Conservation (phyloP, 2,113 vertebrate species). For the Oncorhynchus gorbuscha region DNA sequence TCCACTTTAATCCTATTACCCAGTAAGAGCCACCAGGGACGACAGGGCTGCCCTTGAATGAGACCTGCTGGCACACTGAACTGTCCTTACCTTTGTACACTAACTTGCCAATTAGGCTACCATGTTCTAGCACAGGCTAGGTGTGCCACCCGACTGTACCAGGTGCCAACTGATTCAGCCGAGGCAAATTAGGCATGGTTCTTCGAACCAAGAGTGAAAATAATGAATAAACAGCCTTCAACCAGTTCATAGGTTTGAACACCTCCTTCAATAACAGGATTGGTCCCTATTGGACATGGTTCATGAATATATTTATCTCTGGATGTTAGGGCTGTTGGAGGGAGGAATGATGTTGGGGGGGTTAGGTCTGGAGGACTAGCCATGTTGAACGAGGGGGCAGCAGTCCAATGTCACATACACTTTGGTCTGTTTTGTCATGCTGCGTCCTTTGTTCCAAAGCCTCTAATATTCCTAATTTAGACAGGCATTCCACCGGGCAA, state of each 20-base stretch:
- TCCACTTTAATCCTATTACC: conserved; percentile 13
- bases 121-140: neutral
- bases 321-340: conserved; percentile 40
- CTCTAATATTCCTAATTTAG: conserved; percentile 43
- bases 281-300: conserved; percentile 51
- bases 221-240: no score
- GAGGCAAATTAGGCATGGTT: no score
- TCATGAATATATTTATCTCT: conserved; percentile 68
- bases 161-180: no score
- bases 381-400: conserved; percentile 38
- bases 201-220: no score
- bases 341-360: conserved; percentile 37
- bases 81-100: neutral
- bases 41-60: neutral
- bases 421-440: conserved; percentile 28
- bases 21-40: neutral
- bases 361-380: conserved; percentile 37
- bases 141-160: neutral
- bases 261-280: conserved; percentile 17
- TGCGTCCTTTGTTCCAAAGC: conserved; percentile 47
- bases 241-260: no score
- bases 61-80: neutral
- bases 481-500: conserved; percentile 13
- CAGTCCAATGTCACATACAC: conserved; percentile 55
- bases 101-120: neutral